These are phyloP conservation scores for Bambusicola thoracicus DNA, from an alignment of 2,113 vertebrate species.

Conservation along the genomic window DNA sequence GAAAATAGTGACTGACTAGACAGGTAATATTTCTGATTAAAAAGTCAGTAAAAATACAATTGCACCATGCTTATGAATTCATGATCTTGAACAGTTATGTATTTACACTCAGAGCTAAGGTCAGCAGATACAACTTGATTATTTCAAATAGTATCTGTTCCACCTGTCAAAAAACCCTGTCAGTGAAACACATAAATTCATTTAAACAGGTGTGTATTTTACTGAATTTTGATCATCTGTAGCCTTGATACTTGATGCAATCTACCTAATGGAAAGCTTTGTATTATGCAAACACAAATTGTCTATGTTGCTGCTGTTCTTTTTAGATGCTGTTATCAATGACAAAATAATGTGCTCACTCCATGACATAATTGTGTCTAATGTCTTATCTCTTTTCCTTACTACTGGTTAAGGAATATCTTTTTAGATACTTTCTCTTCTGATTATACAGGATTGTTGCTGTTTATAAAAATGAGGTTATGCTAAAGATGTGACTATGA, in stretches of 20 bases:
- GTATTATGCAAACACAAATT: not conserved
- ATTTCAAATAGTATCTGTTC: not conserved
- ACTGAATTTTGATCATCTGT: not conserved
- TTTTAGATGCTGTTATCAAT: not conserved
- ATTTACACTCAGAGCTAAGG: not conserved
- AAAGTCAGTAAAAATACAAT: not conserved
- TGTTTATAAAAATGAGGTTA: constrained; percentile 10
- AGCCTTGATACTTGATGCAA: not conserved
- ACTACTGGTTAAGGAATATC: not conserved
- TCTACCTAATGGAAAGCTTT: not conserved
- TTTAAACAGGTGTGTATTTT: not conserved
- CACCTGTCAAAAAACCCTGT: not conserved
- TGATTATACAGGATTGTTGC: not conserved
- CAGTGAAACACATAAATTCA: not conserved
- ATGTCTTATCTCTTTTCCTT: not conserved
- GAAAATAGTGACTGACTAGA: not conserved
- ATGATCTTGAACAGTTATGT: not conserved
- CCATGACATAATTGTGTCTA: not conserved
- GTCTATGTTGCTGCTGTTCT: not conserved
- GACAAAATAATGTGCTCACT: not conserved
- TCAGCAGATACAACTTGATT: not conserved
- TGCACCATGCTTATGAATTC: not conserved
- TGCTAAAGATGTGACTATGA: not conserved
- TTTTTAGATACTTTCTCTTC: not conserved
- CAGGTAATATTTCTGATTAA: not conserved